Percentiles rank a stretch among this genome's conserved stretches.
Evolutionary conservation across 1,140 invertebrate species (phyloP).

Genomic region (Aleiodes sp.): DNA sequence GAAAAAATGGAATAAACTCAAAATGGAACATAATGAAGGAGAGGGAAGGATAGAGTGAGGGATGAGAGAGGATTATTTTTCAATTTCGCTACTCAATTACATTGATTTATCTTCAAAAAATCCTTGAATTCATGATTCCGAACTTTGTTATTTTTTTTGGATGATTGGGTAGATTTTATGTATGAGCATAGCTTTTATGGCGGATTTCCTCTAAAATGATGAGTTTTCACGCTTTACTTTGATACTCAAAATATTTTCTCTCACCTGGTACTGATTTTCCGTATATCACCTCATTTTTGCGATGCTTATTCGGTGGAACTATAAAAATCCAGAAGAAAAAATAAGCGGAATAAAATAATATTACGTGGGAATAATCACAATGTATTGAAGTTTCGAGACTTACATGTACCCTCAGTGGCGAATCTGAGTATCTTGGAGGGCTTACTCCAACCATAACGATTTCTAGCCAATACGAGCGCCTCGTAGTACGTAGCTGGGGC

Average conservation of each 20-base stretch:
- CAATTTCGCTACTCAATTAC: too few relatives aligned
- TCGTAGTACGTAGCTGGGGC: slow-evolving; percentile 75
- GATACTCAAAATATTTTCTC: slow-evolving; percentile 3
- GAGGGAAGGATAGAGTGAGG: too few relatives aligned
- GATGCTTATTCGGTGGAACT: slow-evolving; percentile 25
- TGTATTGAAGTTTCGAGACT: slow-evolving; percentile 37
- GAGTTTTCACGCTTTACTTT: too few relatives aligned
- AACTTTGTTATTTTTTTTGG: too few relatives aligned
- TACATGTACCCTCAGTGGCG: slow-evolving; percentile 72
- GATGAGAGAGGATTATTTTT: too few relatives aligned
- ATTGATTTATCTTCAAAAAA: too few relatives aligned
- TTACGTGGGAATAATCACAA: background rate
- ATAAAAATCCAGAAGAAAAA: background rate
- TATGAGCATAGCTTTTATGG: too few relatives aligned
- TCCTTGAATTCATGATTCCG: too few relatives aligned
- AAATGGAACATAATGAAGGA: too few relatives aligned
- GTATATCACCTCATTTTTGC: slow-evolving; percentile 25
- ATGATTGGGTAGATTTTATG: too few relatives aligned
- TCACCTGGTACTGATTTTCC: slow-evolving; percentile 30
- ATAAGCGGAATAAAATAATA: background rate
- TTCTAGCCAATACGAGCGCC: slow-evolving; percentile 74
- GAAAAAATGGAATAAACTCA: too few relatives aligned
- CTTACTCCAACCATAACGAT: slow-evolving; percentile 76
- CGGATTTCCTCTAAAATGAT: too few relatives aligned
- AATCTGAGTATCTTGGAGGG: slow-evolving; percentile 73